These are phyloP conservation scores for Diadophis punctatus DNA, from an alignment of 2,113 vertebrate genomes.

Conservation along the genomic window DNA sequence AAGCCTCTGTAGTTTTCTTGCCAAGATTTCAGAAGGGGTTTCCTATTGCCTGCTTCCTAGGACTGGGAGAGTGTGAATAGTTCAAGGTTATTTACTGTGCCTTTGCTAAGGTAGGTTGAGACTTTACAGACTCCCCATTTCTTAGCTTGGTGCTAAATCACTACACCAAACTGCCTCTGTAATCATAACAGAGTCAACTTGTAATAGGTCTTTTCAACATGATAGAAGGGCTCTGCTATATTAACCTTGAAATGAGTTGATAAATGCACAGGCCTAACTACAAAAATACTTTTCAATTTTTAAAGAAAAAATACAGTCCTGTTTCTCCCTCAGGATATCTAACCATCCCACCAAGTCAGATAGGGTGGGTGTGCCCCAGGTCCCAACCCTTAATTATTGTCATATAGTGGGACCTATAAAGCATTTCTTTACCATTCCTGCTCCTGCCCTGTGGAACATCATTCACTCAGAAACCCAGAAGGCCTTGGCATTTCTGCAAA, in stretches of 20 bases:
- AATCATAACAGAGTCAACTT: neutral
- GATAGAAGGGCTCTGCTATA: neutral
- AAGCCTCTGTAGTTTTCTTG: neutral
- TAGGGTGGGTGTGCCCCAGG: neutral
- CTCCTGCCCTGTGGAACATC: neutral
- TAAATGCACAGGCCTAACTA: neutral
- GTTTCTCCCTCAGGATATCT: neutral
- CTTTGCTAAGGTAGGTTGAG: neutral
- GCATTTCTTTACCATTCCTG: neutral
- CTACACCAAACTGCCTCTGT: neutral
- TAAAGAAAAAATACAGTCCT: neutral
- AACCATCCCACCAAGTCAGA: neutral
- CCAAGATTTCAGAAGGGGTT: neutral
- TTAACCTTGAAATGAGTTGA: neutral
- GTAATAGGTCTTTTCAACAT: neutral
- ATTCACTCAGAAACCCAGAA: neutral
- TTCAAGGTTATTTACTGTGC: neutral
- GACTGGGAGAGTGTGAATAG: neutral
- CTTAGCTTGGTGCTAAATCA: neutral
- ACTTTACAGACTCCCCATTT: neutral
- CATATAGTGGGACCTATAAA: neutral
- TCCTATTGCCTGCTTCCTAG: neutral
- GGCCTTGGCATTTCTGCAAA: neutral
- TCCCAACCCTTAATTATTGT: neutral
- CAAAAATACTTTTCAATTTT: neutral